phyloP scores from a whole-genome alignment of 1,140 invertebrate genomes.

The Atopsyche davidsoni region DNA sequence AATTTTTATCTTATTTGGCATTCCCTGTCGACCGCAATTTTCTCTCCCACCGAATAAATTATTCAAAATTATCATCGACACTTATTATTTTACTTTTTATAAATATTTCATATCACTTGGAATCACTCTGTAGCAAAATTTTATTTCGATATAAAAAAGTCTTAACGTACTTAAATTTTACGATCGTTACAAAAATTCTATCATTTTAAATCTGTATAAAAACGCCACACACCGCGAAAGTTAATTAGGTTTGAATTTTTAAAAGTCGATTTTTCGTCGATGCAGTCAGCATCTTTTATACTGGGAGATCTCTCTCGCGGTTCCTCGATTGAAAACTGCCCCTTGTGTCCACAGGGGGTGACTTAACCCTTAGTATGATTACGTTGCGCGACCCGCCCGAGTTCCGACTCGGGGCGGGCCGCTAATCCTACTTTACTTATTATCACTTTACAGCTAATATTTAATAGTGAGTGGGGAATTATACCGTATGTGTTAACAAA shows the following conservation, averaged over 20 bases:
- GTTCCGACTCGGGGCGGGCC: background rate
- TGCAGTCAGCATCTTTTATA: too few species aligned
- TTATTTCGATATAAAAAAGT: slow-evolving; percentile 27
- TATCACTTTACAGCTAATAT: slow-evolving; percentile 28
- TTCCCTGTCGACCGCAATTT: slow-evolving; percentile 27
- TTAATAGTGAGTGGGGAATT: slow-evolving; percentile 11
- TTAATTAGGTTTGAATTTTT: background rate
- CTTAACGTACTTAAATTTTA: slow-evolving; percentile 20
- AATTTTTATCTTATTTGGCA: slow-evolving; percentile 25
- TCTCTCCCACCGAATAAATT: slow-evolving; percentile 15
- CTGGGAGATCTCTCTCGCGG: too few species aligned
- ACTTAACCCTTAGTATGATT: slow-evolving; percentile 6
- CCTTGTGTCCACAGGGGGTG: too few species aligned
- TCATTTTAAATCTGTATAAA: slow-evolving; percentile 11
- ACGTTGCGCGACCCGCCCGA: slow-evolving; percentile 1
- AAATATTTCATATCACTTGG: slow-evolving; percentile 29
- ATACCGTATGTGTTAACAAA: slow-evolving; percentile 6
- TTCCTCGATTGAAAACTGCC: too few species aligned
- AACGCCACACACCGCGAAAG: slow-evolving; percentile 5
- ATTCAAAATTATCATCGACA: slow-evolving; percentile 19
- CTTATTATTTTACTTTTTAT: slow-evolving; percentile 20
- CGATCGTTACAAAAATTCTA: slow-evolving; percentile 28
- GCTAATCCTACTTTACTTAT: slow-evolving; percentile 20
- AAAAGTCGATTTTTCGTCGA: too few species aligned
- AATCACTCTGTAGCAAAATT: slow-evolving; percentile 29